These are phyloP conservation scores for Capreolus pygargus DNA, from an alignment of 2,113 vertebrate genomes.

Conservation along the genomic window DNA sequence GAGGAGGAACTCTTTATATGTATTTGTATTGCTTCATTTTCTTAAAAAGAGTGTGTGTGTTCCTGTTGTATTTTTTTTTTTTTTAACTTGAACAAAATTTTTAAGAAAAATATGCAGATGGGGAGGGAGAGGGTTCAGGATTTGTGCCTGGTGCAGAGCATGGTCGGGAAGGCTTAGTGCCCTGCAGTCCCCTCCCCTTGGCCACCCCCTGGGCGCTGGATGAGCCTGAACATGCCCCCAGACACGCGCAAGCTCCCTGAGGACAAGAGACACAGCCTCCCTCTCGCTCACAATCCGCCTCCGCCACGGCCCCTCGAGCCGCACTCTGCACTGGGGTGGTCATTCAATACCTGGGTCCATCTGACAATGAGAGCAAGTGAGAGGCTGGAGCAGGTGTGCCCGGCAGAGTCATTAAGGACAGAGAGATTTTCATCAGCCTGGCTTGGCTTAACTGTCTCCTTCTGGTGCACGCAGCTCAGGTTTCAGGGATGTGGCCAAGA, in stretches of 20 bases:
- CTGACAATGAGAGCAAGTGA: neutral
- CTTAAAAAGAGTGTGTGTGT: neutral
- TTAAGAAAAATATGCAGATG: neutral
- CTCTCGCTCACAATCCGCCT: neutral
- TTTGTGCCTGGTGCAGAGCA: neutral
- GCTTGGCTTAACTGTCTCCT: conserved; percentile 65
- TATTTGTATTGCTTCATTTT: neutral
- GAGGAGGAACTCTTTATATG: neutral
- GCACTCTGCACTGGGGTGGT: neutral
- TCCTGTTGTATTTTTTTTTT: neutral
- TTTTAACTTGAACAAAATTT: neutral
- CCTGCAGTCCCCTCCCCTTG: accelerated
- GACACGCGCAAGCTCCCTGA: neutral
- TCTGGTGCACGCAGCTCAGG: neutral
- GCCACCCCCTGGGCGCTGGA: neutral
- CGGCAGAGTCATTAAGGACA: conserved; percentile 24
- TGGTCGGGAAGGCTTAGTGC: too few species aligned
- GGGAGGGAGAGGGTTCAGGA: neutral
- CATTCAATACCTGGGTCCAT: neutral
- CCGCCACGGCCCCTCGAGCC: accelerated
- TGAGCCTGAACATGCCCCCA: neutral
- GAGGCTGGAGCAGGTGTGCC: conserved; percentile 44
- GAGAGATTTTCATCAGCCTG: conserved; percentile 39
- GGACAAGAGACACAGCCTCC: neutral
- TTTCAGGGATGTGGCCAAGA: conserved; percentile 39